A percentile compares a stretch with the other conserved stretches of the same genome.
Conservation (phyloP, 2,888 invertebrate species). For the Eucera pruinosa region DNA sequence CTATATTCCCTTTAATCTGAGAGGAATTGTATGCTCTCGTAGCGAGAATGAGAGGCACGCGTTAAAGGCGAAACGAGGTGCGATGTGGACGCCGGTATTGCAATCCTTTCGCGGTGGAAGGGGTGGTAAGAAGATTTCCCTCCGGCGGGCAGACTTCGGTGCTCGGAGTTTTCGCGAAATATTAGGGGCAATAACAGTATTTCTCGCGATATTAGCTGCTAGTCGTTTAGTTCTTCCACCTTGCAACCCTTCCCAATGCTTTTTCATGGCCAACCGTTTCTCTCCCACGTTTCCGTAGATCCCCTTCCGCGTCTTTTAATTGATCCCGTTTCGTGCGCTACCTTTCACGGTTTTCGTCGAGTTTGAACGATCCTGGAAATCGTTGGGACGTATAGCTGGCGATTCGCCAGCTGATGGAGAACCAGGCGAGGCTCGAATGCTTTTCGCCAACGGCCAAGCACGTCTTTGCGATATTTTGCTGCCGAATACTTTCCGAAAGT, state of each 20-base stretch:
- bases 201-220: conserved; percentile 80
- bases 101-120: conserved; percentile 69
- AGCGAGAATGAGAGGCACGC: conserved; percentile 70
- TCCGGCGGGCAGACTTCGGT: conserved; percentile 32
- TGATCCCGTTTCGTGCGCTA: conserved; percentile 47
- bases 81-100: conserved; percentile 61
- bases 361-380: conserved; percentile 47
- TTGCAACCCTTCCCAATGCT: conserved; percentile 24
- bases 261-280: conserved; percentile 10
- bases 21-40: conserved; percentile 47
- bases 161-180: conserved; percentile 74
- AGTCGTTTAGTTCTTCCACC: conserved; percentile 45
- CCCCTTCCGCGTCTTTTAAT: conserved; percentile 61
- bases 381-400: conserved; percentile 51
- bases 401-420: conserved; percentile 36
- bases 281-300: conserved; percentile 20
- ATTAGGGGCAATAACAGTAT: conserved; percentile 80
- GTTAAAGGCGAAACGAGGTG: conserved; percentile 59
- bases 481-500: conserved; percentile 6
- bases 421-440: background rate
- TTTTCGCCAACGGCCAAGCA: conserved; percentile 24
- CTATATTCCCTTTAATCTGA: conserved; percentile 32
- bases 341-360: conserved; percentile 26
- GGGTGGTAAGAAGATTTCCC: conserved; percentile 64
- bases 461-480: conserved; percentile 20